Percentiles rank a stretch among this genome's conserved stretches.
Evolutionary conservation across 2,888 invertebrate genomes (phyloP).

Genomic region (Deroplatys truncata): DNA sequence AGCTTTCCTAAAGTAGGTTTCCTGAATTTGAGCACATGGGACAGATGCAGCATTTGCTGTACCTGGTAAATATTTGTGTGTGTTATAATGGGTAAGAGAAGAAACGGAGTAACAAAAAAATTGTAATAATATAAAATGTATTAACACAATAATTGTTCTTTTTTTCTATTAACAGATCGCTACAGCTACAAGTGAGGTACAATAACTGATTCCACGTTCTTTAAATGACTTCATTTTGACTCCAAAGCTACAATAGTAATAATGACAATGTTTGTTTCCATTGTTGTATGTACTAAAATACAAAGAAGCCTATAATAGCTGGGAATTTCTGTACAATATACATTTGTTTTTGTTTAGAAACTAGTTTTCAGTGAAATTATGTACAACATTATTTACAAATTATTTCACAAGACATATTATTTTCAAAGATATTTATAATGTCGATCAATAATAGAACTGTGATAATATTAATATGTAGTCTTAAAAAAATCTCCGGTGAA

Average conservation of each 20-base stretch:
- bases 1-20: too few relatives aligned
- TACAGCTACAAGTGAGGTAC: conserved; percentile 24
- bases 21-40: too few relatives aligned
- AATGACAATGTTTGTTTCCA: conserved; percentile 31
- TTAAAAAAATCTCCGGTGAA: conserved; percentile 16
- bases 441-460: conserved; percentile 27
- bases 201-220: conserved; percentile 26
- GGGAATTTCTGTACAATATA: conserved; percentile 32
- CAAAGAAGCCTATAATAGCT: conserved; percentile 32
- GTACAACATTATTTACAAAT: conserved; percentile 32
- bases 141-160: conserved; percentile 19
- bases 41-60: too few relatives aligned
- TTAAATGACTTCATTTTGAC: conserved; percentile 32
- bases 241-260: conserved; percentile 32
- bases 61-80: background rate
- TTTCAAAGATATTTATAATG: conserved; percentile 28
- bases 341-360: conserved; percentile 31
- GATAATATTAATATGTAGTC: conserved; percentile 26
- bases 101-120: background rate
- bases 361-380: conserved; percentile 30
- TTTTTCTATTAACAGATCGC: conserved; percentile 25
- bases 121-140: conserved; percentile 8
- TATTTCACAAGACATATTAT: conserved; percentile 30
- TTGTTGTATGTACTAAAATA: conserved; percentile 32
- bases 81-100: background rate